Evolutionary conservation across 2,113 vertebrate species (phyloP).

Genomic region (Oryzias melastigma): DNA sequence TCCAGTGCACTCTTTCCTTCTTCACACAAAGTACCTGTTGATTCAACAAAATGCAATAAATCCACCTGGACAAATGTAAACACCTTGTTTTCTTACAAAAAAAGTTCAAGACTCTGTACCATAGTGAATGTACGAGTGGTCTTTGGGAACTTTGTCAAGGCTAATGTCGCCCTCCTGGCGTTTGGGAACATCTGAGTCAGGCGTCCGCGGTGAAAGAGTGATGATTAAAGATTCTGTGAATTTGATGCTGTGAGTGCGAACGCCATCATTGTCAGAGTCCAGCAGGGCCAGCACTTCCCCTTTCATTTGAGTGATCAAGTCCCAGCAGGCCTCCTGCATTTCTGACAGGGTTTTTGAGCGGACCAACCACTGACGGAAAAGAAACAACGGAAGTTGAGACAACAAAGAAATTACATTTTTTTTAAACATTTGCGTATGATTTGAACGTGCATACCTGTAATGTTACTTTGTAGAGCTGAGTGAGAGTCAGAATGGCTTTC

Average conservation of each 20-base stretch:
- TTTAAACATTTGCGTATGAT: too few species aligned
- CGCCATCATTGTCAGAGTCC: constrained; percentile 93
- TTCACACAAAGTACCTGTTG: constrained; percentile 81
- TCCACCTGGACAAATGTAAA: neutral
- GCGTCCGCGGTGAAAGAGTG: constrained; percentile 83
- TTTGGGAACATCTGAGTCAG: constrained; percentile 87
- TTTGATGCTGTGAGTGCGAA: constrained; percentile 95
- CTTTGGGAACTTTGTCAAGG: constrained; percentile 87
- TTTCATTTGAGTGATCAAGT: constrained; percentile 90
- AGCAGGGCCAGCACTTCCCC: constrained; percentile 85
- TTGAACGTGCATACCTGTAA: constrained; percentile 78
- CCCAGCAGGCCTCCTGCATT: constrained; percentile 93
- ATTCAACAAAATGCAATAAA: neutral
- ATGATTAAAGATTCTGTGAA: constrained; percentile 92
- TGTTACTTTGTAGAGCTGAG: constrained; percentile 91
- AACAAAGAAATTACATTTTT: too few species aligned
- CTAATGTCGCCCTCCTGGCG: constrained; percentile 90
- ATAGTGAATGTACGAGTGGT: constrained; percentile 89
- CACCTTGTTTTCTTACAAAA: neutral
- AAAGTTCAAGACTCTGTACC: constrained; percentile 61
- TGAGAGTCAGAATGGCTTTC: constrained; percentile 92
- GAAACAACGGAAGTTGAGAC: neutral
- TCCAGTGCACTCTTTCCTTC: constrained; percentile 88
- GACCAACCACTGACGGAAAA: constrained; percentile 84
- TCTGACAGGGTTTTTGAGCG: constrained; percentile 82